Conservation (phyloP, 2,113 vertebrate species). For the Ammodramus savannarum region DNA sequence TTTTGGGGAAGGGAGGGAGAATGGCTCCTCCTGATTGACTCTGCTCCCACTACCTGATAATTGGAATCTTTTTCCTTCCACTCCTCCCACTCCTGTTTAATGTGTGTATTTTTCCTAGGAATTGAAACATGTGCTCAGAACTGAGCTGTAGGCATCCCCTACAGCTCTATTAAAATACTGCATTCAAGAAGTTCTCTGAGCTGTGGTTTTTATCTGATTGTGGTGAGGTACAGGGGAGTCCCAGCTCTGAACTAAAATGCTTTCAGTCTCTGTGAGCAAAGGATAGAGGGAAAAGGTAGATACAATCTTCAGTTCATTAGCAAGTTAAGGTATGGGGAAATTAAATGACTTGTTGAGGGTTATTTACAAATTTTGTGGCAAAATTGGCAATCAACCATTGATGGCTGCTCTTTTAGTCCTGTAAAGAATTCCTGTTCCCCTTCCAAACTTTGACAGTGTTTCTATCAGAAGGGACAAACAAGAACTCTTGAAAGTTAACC, state of each 20-base stretch:
- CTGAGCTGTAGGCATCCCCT: conserved; percentile 37
- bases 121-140: not conserved
- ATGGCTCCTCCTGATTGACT: conserved; percentile 21
- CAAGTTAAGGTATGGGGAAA: not conserved
- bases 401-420: not conserved
- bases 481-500: not conserved
- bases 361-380: not conserved
- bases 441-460: not conserved
- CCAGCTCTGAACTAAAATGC: not conserved
- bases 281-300: not conserved
- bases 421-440: not conserved
- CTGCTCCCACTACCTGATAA: conserved; percentile 6
- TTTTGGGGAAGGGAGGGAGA: not conserved
- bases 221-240: not conserved
- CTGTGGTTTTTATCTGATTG: not conserved
- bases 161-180: conserved; percentile 10
- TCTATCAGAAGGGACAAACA: not conserved
- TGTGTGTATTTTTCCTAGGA: not conserved
- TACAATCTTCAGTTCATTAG: not conserved
- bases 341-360: not conserved
- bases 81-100: not conserved
- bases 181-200: not conserved
- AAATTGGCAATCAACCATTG: not conserved
- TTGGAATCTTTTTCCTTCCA: not conserved
- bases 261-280: not conserved